Percentiles rank a stretch among this genome's conserved stretches.
Conservation (phyloP, 1,140 invertebrate species). For the Hetaerina americana region DNA sequence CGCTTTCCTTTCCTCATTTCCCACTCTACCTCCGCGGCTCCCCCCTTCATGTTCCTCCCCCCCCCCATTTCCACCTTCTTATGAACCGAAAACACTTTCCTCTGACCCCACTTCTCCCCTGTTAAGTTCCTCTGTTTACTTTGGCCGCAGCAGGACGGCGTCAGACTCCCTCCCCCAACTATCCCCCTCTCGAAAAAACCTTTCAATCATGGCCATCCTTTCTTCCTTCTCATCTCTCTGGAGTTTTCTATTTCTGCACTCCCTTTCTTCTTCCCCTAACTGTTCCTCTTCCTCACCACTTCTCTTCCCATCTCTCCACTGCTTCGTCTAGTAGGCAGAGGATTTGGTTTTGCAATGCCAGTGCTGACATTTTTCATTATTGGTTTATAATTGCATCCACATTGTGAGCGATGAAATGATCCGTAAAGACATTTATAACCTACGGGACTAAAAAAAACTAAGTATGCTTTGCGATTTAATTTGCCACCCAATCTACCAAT, state of each 20-base stretch:
- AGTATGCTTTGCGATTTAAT: no score
- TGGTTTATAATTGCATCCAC: no score
- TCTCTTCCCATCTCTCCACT: neutral
- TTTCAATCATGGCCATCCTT: no score
- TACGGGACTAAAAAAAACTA: no score
- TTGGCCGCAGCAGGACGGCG: neutral
- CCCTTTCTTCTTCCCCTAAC: neutral
- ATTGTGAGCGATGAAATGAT: no score
- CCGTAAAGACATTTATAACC: no score
- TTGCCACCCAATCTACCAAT: no score
- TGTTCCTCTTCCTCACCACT: neutral
- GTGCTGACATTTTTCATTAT: neutral
- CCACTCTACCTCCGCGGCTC: no score
- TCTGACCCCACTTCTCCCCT: neutral
- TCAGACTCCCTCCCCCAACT: neutral
- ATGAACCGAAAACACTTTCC: no score
- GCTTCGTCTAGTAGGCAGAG: neutral
- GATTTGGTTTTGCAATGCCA: neutral
- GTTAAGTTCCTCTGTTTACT: neutral
- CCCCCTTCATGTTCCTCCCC: no score
- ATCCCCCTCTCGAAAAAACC: neutral
- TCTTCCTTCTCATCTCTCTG: neutral
- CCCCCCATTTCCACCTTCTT: no score
- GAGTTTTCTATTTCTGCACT: neutral
- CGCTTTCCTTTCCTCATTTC: no score